Base-by-base conservation (phyloP, 2,797 vertebrate species). In the Pempheris klunzingeri region DNA sequence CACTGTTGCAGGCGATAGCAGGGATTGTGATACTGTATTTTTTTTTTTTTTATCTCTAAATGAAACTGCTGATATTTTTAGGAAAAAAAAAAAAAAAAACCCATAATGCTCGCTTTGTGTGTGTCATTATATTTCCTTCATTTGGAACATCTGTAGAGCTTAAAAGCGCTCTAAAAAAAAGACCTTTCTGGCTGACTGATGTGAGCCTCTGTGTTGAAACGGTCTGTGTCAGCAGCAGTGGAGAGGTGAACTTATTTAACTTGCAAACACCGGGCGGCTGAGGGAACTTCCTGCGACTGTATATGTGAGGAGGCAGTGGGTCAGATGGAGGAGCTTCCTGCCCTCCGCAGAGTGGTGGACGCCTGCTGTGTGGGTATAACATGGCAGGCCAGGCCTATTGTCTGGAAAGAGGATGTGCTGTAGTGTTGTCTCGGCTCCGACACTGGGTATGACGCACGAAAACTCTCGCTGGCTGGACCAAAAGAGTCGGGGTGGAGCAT, bases 401-500 rank as follows among this genome's bases (percentile, higher is more conserved):
- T 97, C 95, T 95, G 90, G 73, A 77, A 88, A 94, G 94, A 97
- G 96, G 96, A 96, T 96, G 94, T 97, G 92, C 94, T 89, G 72
- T 84, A 87, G 84, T 85, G 84, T 94, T 93, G 92, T 93, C 94
- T 91, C 92, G 82, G 92, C 94, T 95, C 93, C 82, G 84, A 94
- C 83, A 90, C 87, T 92, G 93, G 64, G 93, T 92, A 94, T 97
- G 97, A 97, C 96, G 96, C 95, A 97, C 95, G 94, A 94, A 96
- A 96, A 94, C 93, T 94, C 93, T 92, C 90, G 92, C 91, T 94
- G 90, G 80, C 91, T 92, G 93, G 88, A 93, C 88, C 91, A 91
- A 92, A 87, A 95, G 90, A 94, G 90, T 91, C 90, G 78, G 95
- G 95, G 96, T 93, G 96, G 94, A 94, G 90, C 88, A 24, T 52